Conservation (phyloP, 1,140 invertebrate species). For the Cherax destructor region DNA sequence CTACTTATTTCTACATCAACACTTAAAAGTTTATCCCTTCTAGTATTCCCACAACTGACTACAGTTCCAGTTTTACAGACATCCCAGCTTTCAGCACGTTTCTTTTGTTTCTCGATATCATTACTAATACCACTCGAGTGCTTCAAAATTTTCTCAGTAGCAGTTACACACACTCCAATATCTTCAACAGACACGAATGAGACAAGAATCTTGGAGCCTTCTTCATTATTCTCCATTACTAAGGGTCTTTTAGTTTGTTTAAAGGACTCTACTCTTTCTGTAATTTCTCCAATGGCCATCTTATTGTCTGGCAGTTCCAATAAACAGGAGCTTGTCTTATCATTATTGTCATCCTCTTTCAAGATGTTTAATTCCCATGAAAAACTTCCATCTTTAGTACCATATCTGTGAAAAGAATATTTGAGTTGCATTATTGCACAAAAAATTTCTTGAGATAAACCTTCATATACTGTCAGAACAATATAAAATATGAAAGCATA, state of each 20-base stretch:
- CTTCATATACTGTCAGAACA: not conserved
- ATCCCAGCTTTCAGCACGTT: not conserved
- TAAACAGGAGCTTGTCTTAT: not conserved
- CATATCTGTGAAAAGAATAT: not conserved
- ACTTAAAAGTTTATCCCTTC: not conserved
- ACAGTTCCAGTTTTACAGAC: not conserved
- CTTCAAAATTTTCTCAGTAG: not conserved
- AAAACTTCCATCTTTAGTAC: not conserved
- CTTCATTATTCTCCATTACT: not conserved
- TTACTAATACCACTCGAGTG: not conserved
- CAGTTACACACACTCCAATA: constrained; percentile 2
- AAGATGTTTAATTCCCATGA: not conserved
- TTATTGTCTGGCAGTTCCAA: not conserved
- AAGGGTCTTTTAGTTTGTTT: not conserved
- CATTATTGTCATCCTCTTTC: not conserved
- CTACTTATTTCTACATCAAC: not conserved
- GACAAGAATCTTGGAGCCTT: not conserved
- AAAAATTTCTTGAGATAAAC: not conserved
- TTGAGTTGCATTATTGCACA: not conserved
- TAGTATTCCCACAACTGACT: not conserved
- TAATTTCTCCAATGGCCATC: not conserved
- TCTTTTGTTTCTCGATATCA: not conserved
- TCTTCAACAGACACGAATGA: not conserved
- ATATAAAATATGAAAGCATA: not conserved
- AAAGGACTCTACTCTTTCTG: not conserved